A percentile compares a stretch with the other conserved stretches of the same genome.
These are phyloP conservation scores for Ameiurus melas DNA, from an alignment of 2,113 vertebrate species.

Conservation along the genomic window DNA sequence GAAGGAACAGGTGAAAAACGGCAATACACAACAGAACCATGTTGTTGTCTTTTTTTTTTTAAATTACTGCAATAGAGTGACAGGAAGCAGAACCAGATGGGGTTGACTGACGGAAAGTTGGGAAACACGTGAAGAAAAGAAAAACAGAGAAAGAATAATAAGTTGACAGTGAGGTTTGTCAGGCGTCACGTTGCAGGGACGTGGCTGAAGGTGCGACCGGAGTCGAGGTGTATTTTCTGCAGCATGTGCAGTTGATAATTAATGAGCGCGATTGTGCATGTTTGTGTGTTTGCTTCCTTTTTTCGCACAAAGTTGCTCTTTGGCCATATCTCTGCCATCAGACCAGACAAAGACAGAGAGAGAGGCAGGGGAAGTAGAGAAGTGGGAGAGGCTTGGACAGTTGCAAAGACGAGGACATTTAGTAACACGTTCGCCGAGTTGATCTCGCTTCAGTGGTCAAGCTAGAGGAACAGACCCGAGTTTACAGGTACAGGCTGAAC, in stretches of 20 bases:
- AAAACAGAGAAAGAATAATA: background rate
- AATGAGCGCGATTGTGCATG: constrained; percentile 65
- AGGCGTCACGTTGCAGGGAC: constrained; percentile 36
- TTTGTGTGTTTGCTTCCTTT: constrained; percentile 76
- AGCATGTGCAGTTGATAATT: constrained; percentile 65
- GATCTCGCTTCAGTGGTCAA: constrained; percentile 20
- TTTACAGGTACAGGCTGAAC: constrained; percentile 33
- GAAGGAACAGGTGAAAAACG: background rate
- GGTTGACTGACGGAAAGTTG: background rate
- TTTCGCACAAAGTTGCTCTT: constrained; percentile 70
- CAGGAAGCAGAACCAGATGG: background rate
- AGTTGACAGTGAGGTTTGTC: constrained; percentile 2
- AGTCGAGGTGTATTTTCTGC: constrained; percentile 45
- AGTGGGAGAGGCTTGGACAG: constrained; percentile 22
- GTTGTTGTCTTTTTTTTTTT: background rate
- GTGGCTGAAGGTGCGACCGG: constrained; percentile 21
- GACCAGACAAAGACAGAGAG: constrained; percentile 30
- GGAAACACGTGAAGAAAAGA: constrained; percentile 4
- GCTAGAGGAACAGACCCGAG: constrained; percentile 17
- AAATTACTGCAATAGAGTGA: background rate
- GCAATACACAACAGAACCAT: background rate
- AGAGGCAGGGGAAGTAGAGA: constrained; percentile 36
- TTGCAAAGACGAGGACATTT: constrained; percentile 33
- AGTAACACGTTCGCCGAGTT: background rate
- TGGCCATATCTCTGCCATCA: constrained; percentile 66